Percentiles rank a stretch among this genome's conserved stretches.
phyloP scores from a whole-genome alignment of 2,888 invertebrate species.

The Nemotelus nigrinus region DNA sequence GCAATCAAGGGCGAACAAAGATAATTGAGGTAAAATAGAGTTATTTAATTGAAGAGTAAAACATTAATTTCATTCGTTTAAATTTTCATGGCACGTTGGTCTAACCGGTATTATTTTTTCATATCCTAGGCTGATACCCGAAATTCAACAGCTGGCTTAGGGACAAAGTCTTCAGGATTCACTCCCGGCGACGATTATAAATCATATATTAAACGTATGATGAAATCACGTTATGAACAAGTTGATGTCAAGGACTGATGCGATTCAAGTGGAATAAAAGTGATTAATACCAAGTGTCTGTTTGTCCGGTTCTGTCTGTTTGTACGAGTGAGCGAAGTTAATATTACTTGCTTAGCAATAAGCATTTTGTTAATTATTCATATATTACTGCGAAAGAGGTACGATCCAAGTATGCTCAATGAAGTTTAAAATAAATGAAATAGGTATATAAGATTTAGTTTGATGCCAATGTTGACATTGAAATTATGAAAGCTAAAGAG shows the following conservation, averaged over 20 bases:
- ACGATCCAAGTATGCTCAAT: too few species aligned
- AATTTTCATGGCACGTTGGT: neutral
- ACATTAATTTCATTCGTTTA: constrained; percentile 1
- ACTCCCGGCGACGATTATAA: constrained; percentile 64
- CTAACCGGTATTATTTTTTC: neutral
- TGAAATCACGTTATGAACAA: constrained; percentile 64
- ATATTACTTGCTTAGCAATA: too few species aligned
- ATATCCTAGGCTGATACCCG: constrained; percentile 63
- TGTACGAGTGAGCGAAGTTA: too few species aligned
- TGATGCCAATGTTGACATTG: neutral
- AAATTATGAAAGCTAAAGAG: neutral
- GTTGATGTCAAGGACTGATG: constrained; percentile 56
- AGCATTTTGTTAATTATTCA: too few species aligned
- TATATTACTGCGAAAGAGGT: too few species aligned
- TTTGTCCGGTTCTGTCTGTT: too few species aligned
- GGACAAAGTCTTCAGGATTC: constrained; percentile 70
- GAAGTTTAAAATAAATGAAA: neutral
- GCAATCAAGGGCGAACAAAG: constrained; percentile 91
- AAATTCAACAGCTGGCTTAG: constrained; percentile 83
- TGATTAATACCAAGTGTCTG: too few species aligned
- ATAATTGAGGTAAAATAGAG: constrained; percentile 81
- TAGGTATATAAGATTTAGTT: neutral
- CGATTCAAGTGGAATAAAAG: too few species aligned
- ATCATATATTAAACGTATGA: constrained; percentile 65
- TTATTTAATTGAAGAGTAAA: too few species aligned